Conservation (phyloP, 2,797 vertebrate species). For the Karalla daura region DNA sequence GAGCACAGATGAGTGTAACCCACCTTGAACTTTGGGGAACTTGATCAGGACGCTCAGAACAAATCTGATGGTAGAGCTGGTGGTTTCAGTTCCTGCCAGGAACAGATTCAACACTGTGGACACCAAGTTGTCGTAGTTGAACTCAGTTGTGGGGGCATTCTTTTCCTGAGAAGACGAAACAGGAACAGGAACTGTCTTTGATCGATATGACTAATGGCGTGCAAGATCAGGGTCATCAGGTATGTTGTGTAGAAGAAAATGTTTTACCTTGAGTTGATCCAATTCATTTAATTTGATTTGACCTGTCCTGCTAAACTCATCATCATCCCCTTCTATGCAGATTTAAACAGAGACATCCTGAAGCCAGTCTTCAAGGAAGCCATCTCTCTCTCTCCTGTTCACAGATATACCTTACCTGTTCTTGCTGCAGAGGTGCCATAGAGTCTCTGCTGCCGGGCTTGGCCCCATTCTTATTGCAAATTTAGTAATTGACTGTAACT, state of each 20-base stretch:
- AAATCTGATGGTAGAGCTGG: conserved; percentile 81
- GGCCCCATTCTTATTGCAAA: no score
- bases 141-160: conserved; percentile 72
- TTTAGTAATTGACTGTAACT: no score
- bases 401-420: no score
- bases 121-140: conserved; percentile 79
- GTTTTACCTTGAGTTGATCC: no score
- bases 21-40: conserved; percentile 84
- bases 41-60: conserved; percentile 81
- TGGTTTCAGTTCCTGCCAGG: conserved; percentile 81
- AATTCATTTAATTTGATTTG: no score
- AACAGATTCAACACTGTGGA: conserved; percentile 81
- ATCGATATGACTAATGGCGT: not conserved
- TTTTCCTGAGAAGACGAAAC: conserved; percentile 71
- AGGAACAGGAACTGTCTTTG: not conserved
- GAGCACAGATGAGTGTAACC: conserved; percentile 8
- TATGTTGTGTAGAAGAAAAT: not conserved
- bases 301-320: no score
- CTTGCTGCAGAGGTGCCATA: no score
- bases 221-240: not conserved
- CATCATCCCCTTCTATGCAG: no score
- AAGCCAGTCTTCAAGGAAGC: no score
- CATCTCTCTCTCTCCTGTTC: no score
- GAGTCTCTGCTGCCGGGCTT: no score
- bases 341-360: no score